Evolutionary conservation across 2,113 vertebrate genomes (phyloP).

Genomic region (Paedocypris sp.): DNA sequence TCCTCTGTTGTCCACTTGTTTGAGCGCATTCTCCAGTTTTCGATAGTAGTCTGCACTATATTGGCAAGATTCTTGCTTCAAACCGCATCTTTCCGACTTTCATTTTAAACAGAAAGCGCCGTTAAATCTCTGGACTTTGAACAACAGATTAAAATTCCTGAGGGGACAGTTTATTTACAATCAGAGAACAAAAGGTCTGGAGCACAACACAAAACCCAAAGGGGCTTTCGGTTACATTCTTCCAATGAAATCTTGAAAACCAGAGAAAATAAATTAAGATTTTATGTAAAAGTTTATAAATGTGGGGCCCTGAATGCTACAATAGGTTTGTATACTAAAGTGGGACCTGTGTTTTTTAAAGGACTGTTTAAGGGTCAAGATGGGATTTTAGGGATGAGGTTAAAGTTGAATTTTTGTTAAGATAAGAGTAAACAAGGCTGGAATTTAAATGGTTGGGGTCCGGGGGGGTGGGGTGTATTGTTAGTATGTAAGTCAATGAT

Average conservation of each 20-base stretch:
- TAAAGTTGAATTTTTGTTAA: too few relatives aligned
- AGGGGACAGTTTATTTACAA: constrained; percentile 40
- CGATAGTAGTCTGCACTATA: not conserved
- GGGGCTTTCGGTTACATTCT: not conserved
- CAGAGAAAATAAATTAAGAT: not conserved
- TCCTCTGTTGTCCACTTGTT: not conserved
- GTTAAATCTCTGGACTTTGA: constrained; percentile 45
- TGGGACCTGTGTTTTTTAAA: too few relatives aligned
- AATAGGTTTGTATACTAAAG: too few relatives aligned
- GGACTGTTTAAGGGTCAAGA: too few relatives aligned
- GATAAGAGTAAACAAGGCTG: too few relatives aligned
- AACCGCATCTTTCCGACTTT: constrained; percentile 20
- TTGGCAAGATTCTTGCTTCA: not conserved
- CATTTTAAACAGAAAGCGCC: constrained; percentile 33
- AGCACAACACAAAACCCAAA: not conserved
- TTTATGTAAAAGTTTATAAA: too few relatives aligned
- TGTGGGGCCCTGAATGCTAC: too few relatives aligned
- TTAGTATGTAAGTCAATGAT: too few relatives aligned
- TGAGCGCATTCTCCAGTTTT: not conserved
- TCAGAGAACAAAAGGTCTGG: constrained; percentile 48
- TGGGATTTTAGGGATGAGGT: too few relatives aligned
- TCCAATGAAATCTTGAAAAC: not conserved
- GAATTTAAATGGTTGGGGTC: too few relatives aligned
- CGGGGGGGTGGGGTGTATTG: too few relatives aligned
- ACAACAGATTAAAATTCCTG: constrained; percentile 61